Conservation (phyloP, 2,113 vertebrate genomes). For the Rattus rattus region DNA sequence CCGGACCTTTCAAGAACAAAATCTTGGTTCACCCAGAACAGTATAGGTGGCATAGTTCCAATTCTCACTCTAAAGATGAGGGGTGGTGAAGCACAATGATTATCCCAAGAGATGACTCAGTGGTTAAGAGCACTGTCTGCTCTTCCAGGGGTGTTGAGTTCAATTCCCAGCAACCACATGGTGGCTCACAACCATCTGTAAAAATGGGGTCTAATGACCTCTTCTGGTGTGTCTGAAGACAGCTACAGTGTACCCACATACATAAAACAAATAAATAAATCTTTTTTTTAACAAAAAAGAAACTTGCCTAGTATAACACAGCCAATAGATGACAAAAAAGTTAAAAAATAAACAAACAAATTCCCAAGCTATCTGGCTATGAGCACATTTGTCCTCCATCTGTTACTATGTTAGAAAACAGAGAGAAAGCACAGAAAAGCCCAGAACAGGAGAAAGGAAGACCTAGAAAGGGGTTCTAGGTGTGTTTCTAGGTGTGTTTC, state of each 20-base stretch:
- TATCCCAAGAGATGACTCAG: too few relatives aligned
- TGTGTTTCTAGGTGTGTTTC: neutral
- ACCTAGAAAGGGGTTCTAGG: neutral
- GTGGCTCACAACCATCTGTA: too few relatives aligned
- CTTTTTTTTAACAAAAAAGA: neutral
- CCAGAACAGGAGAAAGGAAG: neutral
- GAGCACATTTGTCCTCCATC: neutral
- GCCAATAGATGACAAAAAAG: neutral
- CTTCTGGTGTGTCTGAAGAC: too few relatives aligned
- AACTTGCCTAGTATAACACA: neutral
- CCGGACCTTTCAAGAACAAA: neutral
- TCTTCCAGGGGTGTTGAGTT: too few relatives aligned
- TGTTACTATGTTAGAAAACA: neutral
- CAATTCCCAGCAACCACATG: too few relatives aligned
- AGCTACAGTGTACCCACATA: too few relatives aligned
- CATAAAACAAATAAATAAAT: too few relatives aligned
- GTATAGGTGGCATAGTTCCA: fast-evolving
- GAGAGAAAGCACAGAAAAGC: neutral
- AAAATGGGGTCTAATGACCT: too few relatives aligned
- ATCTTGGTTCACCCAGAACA: neutral
- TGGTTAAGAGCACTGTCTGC: too few relatives aligned
- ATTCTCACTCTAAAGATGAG: neutral
- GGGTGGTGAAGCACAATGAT: neutral
- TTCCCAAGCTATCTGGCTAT: neutral
- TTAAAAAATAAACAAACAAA: neutral